phyloP scores from a whole-genome alignment of 2,113 vertebrate genomes.

The Syngnathus floridae region DNA sequence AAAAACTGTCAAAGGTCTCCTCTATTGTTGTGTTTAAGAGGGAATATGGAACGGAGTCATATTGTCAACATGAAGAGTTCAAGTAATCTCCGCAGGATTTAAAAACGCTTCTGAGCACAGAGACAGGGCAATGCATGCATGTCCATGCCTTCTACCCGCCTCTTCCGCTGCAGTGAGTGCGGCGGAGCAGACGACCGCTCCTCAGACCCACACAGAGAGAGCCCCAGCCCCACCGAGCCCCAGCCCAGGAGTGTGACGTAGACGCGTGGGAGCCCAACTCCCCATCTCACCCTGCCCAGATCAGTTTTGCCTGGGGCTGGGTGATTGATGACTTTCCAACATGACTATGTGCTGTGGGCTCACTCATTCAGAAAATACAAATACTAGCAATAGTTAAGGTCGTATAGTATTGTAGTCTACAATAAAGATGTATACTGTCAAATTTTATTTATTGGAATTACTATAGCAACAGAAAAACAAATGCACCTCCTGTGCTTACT shows the following conservation, averaged over 20 bases:
- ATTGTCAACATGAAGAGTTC: background rate
- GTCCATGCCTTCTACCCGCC: slow-evolving; percentile 36
- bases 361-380: background rate
- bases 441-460: no score
- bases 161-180: slow-evolving; percentile 28
- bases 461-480: no score
- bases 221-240: slow-evolving; percentile 20
- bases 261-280: slow-evolving; percentile 2
- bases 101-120: slow-evolving; percentile 5
- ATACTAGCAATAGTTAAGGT: no score
- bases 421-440: no score
- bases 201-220: no score
- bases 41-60: slow-evolving; percentile 17
- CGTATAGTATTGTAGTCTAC: no score
- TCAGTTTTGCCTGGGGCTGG: background rate
- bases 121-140: slow-evolving; percentile 10
- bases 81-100: background rate
- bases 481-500: no score
- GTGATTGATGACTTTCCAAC: background rate
- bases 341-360: background rate
- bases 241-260: slow-evolving; percentile 36
- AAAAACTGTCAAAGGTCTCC: slow-evolving; percentile 45
- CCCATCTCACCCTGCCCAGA: background rate
- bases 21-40: slow-evolving; percentile 11
- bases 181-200: slow-evolving; percentile 4